Conservation (phyloP, 1,140 invertebrate species). For the Drosophila nigromelanica region DNA sequence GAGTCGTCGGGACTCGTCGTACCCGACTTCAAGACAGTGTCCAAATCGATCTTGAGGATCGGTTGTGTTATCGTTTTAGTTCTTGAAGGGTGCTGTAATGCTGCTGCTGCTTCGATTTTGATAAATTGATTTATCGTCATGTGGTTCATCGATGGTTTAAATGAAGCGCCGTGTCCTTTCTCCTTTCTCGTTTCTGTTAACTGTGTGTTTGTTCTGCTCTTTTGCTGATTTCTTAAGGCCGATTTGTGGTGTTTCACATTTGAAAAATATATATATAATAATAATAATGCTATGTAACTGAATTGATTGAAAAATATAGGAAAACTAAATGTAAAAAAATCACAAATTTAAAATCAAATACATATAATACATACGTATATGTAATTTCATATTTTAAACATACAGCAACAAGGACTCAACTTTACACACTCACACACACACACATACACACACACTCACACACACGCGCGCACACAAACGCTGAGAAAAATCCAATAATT, state of each 20-base stretch:
- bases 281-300: constrained; percentile 7
- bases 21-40: neutral
- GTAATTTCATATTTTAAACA: neutral
- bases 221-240: neutral
- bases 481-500: constrained; percentile 58
- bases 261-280: constrained; percentile 13
- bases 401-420: constrained; percentile 1
- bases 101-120: constrained; percentile 7
- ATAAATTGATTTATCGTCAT: constrained; percentile 5
- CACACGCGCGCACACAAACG: neutral
- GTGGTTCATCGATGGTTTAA: constrained; percentile 1
- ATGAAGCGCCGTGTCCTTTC: neutral
- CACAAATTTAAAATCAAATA: neutral
- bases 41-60: constrained; percentile 2
- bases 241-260: constrained; percentile 13
- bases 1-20: too few species aligned
- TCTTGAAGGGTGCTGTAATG: constrained; percentile 5
- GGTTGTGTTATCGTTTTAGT: neutral
- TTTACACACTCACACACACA: neutral
- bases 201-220: constrained; percentile 3
- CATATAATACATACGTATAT: constrained; percentile 1
- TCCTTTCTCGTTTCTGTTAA: neutral
- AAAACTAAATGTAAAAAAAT: constrained; percentile 21
- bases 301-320: constrained; percentile 22
- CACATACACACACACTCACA: neutral